Conservation (phyloP, 1,140 invertebrate species). For the Drosophila pseudoobscura region DNA sequence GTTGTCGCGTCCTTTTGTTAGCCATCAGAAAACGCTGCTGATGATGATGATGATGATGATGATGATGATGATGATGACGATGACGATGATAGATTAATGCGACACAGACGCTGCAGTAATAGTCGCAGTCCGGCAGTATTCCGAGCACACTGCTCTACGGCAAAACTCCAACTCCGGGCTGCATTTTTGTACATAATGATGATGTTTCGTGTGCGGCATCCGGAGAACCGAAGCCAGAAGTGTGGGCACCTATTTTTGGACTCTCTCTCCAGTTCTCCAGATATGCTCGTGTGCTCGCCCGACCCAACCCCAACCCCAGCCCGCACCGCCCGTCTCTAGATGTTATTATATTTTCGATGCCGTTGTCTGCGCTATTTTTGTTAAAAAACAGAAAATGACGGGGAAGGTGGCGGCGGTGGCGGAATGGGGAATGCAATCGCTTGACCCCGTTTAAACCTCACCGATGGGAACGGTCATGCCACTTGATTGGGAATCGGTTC, state of each 20-base stretch:
- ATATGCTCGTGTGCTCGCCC: neutral
- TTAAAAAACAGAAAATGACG: conserved; percentile 35
- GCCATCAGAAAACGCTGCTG: conserved; percentile 16
- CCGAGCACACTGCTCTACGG: no score
- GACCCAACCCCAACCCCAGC: no score
- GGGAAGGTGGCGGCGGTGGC: conserved; percentile 1
- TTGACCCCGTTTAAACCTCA: conserved; percentile 74
- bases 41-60: no score
- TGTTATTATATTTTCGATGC: conserved; percentile 63
- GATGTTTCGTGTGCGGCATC: conserved; percentile 18
- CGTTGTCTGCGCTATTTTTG: conserved; percentile 68
- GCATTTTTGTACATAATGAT: conserved; percentile 24
- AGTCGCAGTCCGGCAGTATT: no score
- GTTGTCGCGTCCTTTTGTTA: conserved; percentile 46
- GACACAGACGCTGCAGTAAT: conserved; percentile 50
- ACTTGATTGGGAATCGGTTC: conserved; percentile 18
- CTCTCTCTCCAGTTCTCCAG: conserved; percentile 29
- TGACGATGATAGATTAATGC: conserved; percentile 67
- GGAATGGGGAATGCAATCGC: conserved; percentile 62
- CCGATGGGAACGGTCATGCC: conserved; percentile 34
- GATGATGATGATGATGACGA: neutral
- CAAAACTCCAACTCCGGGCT: conserved; percentile 2
- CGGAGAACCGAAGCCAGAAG: conserved; percentile 40
- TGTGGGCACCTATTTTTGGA: conserved; percentile 42
- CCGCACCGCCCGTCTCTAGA: neutral